A percentile compares a stretch with the other conserved stretches of the same genome.
These are phyloP conservation scores for Allygus modestus DNA, from an alignment of 2,888 invertebrate genomes.

Conservation along the genomic window DNA sequence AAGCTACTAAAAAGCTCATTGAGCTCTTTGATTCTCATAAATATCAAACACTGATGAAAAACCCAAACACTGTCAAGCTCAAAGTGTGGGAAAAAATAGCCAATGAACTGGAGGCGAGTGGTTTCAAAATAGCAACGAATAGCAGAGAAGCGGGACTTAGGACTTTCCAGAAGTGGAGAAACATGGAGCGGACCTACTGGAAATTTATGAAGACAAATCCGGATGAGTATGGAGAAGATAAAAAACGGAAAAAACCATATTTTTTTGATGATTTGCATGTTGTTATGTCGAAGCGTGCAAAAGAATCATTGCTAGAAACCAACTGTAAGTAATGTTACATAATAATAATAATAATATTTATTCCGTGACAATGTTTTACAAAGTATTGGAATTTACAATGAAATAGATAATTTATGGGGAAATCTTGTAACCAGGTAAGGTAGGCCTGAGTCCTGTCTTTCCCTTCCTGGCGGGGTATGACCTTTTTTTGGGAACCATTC, in stretches of 20 bases:
- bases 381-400: too few relatives aligned
- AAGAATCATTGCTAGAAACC: not conserved
- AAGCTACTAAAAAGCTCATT: conserved; percentile 29
- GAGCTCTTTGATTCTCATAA: not conserved
- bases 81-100: conserved; percentile 34
- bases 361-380: too few relatives aligned
- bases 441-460: too few relatives aligned
- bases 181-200: conserved; percentile 36
- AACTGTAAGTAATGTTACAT: not conserved
- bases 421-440: too few relatives aligned
- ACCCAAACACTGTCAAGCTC: not conserved
- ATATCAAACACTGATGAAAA: not conserved
- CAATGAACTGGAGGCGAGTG: not conserved
- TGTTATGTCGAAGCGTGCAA: not conserved
- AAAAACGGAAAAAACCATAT: conserved; percentile 11
- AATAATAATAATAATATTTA: not conserved
- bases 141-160: not conserved
- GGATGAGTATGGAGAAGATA: not conserved
- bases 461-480: too few relatives aligned
- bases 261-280: conserved; percentile 25
- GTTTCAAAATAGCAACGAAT: conserved; percentile 24
- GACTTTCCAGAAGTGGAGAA: conserved; percentile 35
- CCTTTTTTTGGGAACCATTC: too few relatives aligned
- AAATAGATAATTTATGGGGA: too few relatives aligned
- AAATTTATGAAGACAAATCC: conserved; percentile 4